These are phyloP conservation scores for Patella caerulea DNA, from an alignment of 2,888 invertebrate genomes.

Conservation along the genomic window DNA sequence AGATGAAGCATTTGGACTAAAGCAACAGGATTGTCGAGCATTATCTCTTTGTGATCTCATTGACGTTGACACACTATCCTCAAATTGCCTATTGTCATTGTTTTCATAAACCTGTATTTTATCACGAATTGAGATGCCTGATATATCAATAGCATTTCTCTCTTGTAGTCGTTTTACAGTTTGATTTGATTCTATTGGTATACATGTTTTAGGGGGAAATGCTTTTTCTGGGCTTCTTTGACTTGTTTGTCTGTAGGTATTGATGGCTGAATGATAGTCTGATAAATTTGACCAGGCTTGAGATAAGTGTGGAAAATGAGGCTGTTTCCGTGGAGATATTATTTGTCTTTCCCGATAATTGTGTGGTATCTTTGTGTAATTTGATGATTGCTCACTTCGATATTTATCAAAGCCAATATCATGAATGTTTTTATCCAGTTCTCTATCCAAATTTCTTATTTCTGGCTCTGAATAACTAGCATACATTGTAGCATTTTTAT, in stretches of 20 bases:
- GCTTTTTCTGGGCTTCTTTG: background rate
- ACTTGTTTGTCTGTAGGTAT: background rate
- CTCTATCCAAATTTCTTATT: background rate
- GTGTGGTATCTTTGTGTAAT: background rate
- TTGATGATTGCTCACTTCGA: background rate
- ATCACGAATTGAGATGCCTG: background rate
- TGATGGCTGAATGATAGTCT: background rate
- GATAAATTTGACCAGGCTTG: background rate
- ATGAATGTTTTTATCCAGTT: background rate
- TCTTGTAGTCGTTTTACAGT: conserved; percentile 1
- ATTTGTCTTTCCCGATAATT: too few species aligned
- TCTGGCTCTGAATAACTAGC: background rate
- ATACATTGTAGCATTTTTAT: background rate
- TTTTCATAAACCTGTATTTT: conserved; percentile 7
- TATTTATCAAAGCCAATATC: background rate
- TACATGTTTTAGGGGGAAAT: background rate
- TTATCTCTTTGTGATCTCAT: background rate
- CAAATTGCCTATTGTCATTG: background rate
- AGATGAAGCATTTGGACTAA: background rate
- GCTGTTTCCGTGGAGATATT: background rate
- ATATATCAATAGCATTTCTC: background rate
- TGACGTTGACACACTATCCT: background rate
- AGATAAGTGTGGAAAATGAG: background rate
- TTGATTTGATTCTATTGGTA: conserved; percentile 1
- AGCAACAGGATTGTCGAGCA: background rate